Conservation (phyloP, 2,113 vertebrate genomes). For the Oryzias celebensis region DNA sequence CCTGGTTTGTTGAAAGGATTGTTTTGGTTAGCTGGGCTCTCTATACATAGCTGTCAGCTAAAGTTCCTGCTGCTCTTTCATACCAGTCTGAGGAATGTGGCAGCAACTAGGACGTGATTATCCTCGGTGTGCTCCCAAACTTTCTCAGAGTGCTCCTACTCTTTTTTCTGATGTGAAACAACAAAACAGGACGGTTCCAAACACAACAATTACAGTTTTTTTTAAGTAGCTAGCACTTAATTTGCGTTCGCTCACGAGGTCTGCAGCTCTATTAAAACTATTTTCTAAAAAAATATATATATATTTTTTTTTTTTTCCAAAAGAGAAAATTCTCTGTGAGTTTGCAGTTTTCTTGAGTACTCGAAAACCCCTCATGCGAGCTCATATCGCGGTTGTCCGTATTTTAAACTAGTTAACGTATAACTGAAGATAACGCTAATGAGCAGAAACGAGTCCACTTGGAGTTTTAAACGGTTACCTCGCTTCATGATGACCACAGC, state of each 20-base stretch:
- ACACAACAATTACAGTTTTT: too few species aligned
- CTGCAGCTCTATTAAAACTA: neutral
- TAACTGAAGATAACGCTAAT: neutral
- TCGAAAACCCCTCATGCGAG: too few species aligned
- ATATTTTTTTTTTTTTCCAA: neutral
- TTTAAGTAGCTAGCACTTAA: too few species aligned
- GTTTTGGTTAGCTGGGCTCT: constrained; percentile 35
- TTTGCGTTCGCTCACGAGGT: too few species aligned
- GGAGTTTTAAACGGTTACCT: constrained; percentile 57
- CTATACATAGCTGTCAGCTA: constrained; percentile 42
- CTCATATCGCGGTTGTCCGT: neutral
- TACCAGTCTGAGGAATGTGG: constrained; percentile 68
- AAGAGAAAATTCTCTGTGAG: too few species aligned
- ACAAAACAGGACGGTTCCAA: too few species aligned
- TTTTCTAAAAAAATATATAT: neutral
- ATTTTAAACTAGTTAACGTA: neutral
- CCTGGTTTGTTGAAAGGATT: constrained; percentile 20
- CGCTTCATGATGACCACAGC: constrained; percentile 54
- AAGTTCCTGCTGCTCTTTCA: constrained; percentile 23
- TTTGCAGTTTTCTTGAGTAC: too few species aligned
- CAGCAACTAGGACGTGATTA: constrained; percentile 66
- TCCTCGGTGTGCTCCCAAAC: neutral
- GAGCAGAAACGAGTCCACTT: neutral
- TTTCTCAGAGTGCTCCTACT: too few species aligned
- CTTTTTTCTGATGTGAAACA: too few species aligned